A percentile compares a stretch with the other conserved stretches of the same genome.
Evolutionary conservation across 2,888 invertebrate species (phyloP).

Genomic region (Brachylomia viminalis): DNA sequence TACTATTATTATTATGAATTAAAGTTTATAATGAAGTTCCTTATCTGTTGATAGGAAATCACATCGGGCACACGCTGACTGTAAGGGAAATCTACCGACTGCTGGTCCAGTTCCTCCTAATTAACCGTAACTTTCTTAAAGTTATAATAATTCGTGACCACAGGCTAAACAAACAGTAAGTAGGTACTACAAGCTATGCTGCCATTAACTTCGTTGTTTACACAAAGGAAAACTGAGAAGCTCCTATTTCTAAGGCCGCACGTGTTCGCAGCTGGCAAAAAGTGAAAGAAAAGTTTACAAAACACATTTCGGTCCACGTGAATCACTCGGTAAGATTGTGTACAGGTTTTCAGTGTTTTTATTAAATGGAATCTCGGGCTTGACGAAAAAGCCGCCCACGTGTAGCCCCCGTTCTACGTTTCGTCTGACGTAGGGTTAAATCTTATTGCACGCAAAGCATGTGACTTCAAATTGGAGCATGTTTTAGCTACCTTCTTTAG

Average conservation of each 20-base stretch:
- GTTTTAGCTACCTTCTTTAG: slow-evolving; percentile 1
- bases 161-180: not conserved
- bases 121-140: not conserved
- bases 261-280: slow-evolving; percentile 49
- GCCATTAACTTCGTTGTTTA: slow-evolving; percentile 22
- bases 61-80: not conserved
- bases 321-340: slow-evolving; percentile 38
- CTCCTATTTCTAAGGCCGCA: slow-evolving; percentile 41
- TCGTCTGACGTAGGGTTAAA: slow-evolving; percentile 37
- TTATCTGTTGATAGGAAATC: not conserved
- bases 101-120: not conserved
- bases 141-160: not conserved
- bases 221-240: slow-evolving; percentile 43
- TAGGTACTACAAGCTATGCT: slow-evolving; percentile 9
- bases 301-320: slow-evolving; percentile 59
- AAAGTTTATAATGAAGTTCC: not conserved
- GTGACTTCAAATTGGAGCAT: slow-evolving; percentile 28
- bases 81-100: not conserved
- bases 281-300: slow-evolving; percentile 54
- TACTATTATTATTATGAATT: no score
- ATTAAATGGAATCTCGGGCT: slow-evolving; percentile 33
- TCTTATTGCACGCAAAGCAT: slow-evolving; percentile 18
- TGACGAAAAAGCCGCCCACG: slow-evolving; percentile 40
- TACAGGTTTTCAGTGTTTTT: slow-evolving; percentile 32
- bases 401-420: slow-evolving; percentile 12